Evolutionary conservation across 2,797 vertebrate genomes (phyloP), one percentile per base, ranked within the genome.

Genomic region (Microctenopoma steveboyesi): DNA sequence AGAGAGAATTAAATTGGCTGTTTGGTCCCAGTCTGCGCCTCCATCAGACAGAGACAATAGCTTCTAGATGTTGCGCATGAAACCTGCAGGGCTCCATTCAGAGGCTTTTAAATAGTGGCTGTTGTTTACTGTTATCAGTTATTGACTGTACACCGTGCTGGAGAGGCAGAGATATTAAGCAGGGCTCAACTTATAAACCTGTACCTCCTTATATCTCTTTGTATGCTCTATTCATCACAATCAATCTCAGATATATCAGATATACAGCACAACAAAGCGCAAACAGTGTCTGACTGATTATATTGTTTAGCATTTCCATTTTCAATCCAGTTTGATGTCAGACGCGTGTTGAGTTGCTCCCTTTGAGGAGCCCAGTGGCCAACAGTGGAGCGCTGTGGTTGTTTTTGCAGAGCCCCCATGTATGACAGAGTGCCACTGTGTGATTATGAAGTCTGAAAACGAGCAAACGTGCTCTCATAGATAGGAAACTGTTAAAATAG

Each of bases 81-180:
- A 85, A 79, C 80, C 79, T 69, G 72, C 10, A 10, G 76, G 78
- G 49, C 68, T 86, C 67, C 2, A 81, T 89, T 88, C 81, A 76
- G 65, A 76, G 47, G 60, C 60, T 79, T 64, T 83, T 48, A 86
- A 89, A 79, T 80, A 68, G 71, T 77, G 81, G 80, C 85, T 88
- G 86, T 89, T 91, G 81, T 89, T 89, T 91, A 90, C 84, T 73
- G 79, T 86, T 87, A 82, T 81, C 69, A 77, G 68, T 53, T 80
- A 70, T 82, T 85, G 80, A 89, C 72, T 77, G 69, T 84, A 79
- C 66, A 59, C 53, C 35, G 39, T 50, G 54, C 61, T 64, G 66
- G n/a, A 57, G 39, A 72, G 51, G 55, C 51, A 45, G 7, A 39
- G 13, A 30, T 3, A 51, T 42, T 43, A 54, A 70, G 11, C 22